Evolutionary conservation across 2,113 vertebrate genomes (phyloP), one percentile per base, ranked within the genome.

Genomic region (Jaculus jaculus): DNA sequence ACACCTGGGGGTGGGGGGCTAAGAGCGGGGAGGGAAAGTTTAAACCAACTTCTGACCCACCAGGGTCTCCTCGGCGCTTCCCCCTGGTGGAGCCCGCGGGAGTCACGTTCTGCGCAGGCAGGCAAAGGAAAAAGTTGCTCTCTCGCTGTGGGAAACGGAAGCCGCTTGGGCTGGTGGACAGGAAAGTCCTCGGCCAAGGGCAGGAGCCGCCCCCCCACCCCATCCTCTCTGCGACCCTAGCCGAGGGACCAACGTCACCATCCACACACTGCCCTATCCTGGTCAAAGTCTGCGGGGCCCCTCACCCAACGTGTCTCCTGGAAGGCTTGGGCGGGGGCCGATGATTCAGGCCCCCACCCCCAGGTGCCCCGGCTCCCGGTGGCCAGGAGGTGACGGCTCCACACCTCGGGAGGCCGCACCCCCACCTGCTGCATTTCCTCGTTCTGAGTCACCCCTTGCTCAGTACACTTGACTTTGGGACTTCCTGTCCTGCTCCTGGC

Each of bases 371-470:
- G 80, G 61, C 66, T 90, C 89, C 81, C 7, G 69, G 78, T 86
- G 94, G 82, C 96, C 87, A 84, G 28, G 66, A 58, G 91, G 88
- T 96, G 96, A 87, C 39, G 87, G 82, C 87, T 94, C 95, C 91
- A 93, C 90, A 95, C 94, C 89, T 93, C 20, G 37, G 26, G 37
- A 72, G 84, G 68, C 97, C 95, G 96, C 97, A 87, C 91, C 96
- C 94, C 97, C 96, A 97, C 96, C 96, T 94, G 96, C 96, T 34
- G 54, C 95, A 87, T 97, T 96, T 92, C 95, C 96, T 80, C 30
- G 54, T 79, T 92, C 96, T 97, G 96, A 97, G 93, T 97, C 97
- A 97, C 93, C 80, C 95, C 95, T 96, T 73, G 80, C 90, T 84
- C 95, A 92, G 90, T 92, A 79, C 89, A 60, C 95, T 90, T 37